Conservation (phyloP, 2,888 invertebrate species). For the Cyclophora punctaria region DNA sequence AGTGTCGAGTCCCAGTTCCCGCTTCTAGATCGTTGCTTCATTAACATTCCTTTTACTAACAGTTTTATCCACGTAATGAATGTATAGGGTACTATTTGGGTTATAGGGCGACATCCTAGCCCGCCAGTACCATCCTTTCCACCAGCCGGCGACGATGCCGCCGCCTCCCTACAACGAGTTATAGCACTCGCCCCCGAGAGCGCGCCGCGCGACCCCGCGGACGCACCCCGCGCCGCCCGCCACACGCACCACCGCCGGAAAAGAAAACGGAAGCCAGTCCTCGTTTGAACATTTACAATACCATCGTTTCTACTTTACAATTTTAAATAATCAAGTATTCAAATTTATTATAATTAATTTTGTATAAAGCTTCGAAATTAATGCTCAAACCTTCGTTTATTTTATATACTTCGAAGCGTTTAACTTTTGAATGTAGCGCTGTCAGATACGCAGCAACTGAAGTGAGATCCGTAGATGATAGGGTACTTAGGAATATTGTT, state of each 20-base stretch:
- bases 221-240: slow-evolving; percentile 27
- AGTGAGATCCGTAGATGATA: slow-evolving; percentile 46
- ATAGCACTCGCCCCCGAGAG: slow-evolving; percentile 53
- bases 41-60: slow-evolving; percentile 19
- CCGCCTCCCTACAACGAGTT: slow-evolving; percentile 62
- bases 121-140: slow-evolving; percentile 67
- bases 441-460: slow-evolving; percentile 35
- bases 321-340: slow-evolving; percentile 15
- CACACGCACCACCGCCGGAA: slow-evolving; percentile 45
- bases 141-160: slow-evolving; percentile 57
- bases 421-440: slow-evolving; percentile 23
- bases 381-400: slow-evolving; percentile 18
- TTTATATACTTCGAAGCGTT: slow-evolving; percentile 14
- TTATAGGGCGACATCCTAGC: slow-evolving; percentile 68
- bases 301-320: slow-evolving; percentile 11
- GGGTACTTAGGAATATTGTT: slow-evolving; percentile 13
- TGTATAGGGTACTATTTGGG: slow-evolving; percentile 64
- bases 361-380: slow-evolving; percentile 3
- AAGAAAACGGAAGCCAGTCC: slow-evolving; percentile 59
- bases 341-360: background rate
- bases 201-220: slow-evolving; percentile 18
- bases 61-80: slow-evolving; percentile 37
- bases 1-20: slow-evolving; percentile 34
- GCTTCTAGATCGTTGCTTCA: slow-evolving; percentile 17
- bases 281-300: slow-evolving; percentile 38